Evolutionary conservation across 2,113 vertebrate genomes (phyloP), one percentile per base, ranked within the genome.

Genomic region (Phrynocephalus versicolor): DNA sequence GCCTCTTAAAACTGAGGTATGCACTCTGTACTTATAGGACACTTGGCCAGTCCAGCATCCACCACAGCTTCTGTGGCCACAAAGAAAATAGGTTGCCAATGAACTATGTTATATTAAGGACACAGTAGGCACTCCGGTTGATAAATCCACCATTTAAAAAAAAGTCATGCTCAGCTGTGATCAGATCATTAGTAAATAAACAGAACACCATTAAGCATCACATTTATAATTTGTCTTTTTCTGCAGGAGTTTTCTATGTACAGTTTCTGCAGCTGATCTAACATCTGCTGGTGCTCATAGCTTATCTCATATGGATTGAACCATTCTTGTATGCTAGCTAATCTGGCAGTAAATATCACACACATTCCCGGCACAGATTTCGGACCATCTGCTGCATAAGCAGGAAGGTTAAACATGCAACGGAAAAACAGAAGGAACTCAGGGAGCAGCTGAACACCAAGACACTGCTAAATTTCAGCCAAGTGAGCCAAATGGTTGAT

Each of bases 351-450:
- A 85, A 1, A 0, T 37, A 88, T 73, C 89, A 82, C 78, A 30
- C 37, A 4, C 7, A n/a, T 19, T 81, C 84, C 84, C 80, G 69
- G 33, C 69, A n/a, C 27, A 41, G 62, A 33, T 83, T 88, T 87
- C 51, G 19, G 27, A 6, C 71, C 73, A 12, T 67, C 78, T 80
- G 37, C 41, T 81, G 15, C 69, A 1, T 0, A 0, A 51, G 71
- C 18, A 85, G 82, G 69, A 73, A 82, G 85, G 76, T 85, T 85
- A 45, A 83, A 73, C 19, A 39, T 51, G 65, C 85, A n/a, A 72
- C 39, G 80, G 16, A 58, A 58, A 85, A 82, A 25, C 82, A 79
- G 60, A 80, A 23, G 71, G 80, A 62, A 0, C 0, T 51, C 83
- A 81, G 33, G 30, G 82, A n/a, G 33, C 81, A 55, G 13, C 37